Evolutionary conservation across 1,140 invertebrate species (phyloP), one percentile per base, ranked within the genome.

Genomic region (Apis laboriosa): DNA sequence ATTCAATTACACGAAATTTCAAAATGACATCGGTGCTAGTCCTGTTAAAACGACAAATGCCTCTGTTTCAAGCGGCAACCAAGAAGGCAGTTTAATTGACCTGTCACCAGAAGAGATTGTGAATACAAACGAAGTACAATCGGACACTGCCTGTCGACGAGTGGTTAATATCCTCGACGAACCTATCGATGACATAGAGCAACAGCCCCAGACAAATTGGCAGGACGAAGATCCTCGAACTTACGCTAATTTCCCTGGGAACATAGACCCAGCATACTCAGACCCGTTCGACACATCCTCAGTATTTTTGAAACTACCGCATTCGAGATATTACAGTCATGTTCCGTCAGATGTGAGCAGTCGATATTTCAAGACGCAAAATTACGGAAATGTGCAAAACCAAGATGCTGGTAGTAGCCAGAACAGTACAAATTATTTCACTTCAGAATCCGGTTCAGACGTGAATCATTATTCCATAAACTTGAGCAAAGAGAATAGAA

Each of bases 1-100:
- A 88, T 97, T 97, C 88, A 96, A 96, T 88, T 97, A 97, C 89
- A 96, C 95, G 68, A 97, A 97, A 85, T 92, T 97, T 8, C 95
- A 96, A 55, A 97, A 97, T 86, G 96, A 97, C 76, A 90, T 93
- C 8, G 90, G 90, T 77, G 89, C 90, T 79, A 93, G 91, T 88
- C 93, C 94, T 0, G 82, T 93, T 85, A 91, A 95, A 91, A 92
- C 95, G 92, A 93, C 94, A 86, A 87, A 91, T 93, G 43, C 91
- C 94, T 51, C 95, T 94, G 77, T 94, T 94, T 83, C 91, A 93
- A 68, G 80, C 93, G 87, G 89, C 85, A 94, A 84, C 77, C 94
- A 94, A 83, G 96, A 96, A 87, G 95, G 95, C 74, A 92, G 95
- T 34, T 90, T 96, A 12, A 96, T 96, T 43, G 96, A 96, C 81